phyloP scores from a whole-genome alignment of 37 sponge, comb jelly and placozoan species.

The Chondrosia reniformis region DNA sequence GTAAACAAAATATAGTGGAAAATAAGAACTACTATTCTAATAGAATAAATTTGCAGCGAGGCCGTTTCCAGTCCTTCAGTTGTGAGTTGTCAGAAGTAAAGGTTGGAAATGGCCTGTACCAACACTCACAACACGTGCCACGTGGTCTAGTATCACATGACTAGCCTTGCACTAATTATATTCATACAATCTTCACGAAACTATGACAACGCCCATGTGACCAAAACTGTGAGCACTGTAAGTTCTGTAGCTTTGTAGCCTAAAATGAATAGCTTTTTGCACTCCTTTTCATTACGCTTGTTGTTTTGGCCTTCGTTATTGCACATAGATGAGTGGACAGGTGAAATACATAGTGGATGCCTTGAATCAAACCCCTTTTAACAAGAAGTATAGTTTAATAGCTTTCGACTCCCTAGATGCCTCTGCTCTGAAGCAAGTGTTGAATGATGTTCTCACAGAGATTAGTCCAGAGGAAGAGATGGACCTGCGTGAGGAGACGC shows the following conservation, averaged over 20 bases:
- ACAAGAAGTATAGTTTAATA: conserved; percentile 69
- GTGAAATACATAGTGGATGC: conserved; percentile 81
- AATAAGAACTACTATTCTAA: too few relatives aligned
- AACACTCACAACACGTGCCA: too few relatives aligned
- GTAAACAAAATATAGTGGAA: too few relatives aligned
- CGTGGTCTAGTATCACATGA: background rate
- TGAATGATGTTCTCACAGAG: conserved; percentile 94
- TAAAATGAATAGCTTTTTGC: background rate
- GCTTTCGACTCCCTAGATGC: conserved; percentile 91
- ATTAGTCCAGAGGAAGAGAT: conserved; percentile 87
- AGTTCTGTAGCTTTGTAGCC: background rate
- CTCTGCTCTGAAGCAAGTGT: conserved; percentile 81
- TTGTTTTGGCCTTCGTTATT: background rate
- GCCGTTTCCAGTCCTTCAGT: too few relatives aligned
- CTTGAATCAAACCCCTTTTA: conserved; percentile 84
- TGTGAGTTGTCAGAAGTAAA: too few relatives aligned
- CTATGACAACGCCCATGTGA: too few relatives aligned
- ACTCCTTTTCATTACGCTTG: background rate
- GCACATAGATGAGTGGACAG: conserved; percentile 78
- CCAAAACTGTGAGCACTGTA: too few relatives aligned
- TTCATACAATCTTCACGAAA: background rate
- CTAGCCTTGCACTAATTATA: background rate
- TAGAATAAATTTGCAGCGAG: too few relatives aligned
- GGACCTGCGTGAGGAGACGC: conserved; percentile 91
- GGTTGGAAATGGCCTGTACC: too few relatives aligned